Evolutionary conservation across 37 sponge, comb jelly and placozoan genomes (phyloP), one percentile per base, ranked within the genome.

Genomic region (Chondrosia reniformis): DNA sequence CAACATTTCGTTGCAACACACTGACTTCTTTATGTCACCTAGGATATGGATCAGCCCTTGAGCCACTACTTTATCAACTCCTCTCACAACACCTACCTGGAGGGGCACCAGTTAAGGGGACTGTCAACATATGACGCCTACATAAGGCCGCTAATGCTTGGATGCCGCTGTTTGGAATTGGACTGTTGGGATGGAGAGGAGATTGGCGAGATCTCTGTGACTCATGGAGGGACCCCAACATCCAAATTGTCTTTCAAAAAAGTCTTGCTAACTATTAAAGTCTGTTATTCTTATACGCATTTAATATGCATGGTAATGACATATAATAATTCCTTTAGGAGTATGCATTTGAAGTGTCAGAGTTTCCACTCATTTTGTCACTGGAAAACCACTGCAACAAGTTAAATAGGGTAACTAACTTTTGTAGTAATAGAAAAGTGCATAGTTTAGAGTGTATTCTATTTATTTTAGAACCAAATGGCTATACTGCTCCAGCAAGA

Each of bases 41-140:
- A 93, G 84, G 94, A 93, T 72, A 93, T 93, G 97, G 67, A 74
- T 17, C 95, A 85, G 66, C 97, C 97, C 27, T 84, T 96, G 25
- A 86, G 91, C 41, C 97, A 96, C 77, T 96, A 96, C 81, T 96
- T 85, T 74, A 93, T 96, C 43, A 93, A 94, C 76, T 96, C 95
- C 42, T 85, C 87, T 45, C 97, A 96, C 75, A 96, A 96, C 84
- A 93, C 97, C 17, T 98, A 93, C 72, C 79, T 96, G 55, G 82
- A 83, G 73, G 96, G 74, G 0, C 88, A 95, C 61, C 96, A 95
- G 80, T 45, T 93, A 0, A 79, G 64, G 1, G 95, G 95, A 3
- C 78, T 38, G 19, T 96, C 97, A n/a, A 80, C 92, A 12, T 77
- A 71, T 36, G 96, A 95, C 65, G 94, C 89, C 55, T 95, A 95